Evolutionary conservation across 2,797 vertebrate species (phyloP), one percentile per base, ranked within the genome.

Genomic region (Hyperoplus lanceolatus): DNA sequence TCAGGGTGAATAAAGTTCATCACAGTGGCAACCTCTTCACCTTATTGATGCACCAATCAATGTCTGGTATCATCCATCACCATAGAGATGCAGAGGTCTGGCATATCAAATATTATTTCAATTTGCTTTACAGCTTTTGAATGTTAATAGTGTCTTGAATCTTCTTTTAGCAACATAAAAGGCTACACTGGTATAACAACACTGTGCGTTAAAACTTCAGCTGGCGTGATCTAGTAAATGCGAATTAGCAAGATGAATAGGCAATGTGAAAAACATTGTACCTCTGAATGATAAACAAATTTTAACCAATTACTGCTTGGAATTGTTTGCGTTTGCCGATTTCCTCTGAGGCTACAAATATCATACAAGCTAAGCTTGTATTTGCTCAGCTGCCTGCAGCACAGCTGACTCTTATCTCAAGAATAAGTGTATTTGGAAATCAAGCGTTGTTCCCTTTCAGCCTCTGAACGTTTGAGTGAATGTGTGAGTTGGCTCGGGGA

Each of bases 41-140:
- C 46, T 74, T 83, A 88, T 88, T 62, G 82, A 93, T 88, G 79
- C 60, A 68, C 54, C 51, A 60, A 89, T 92, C 91, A 73, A 90
- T 89, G 73, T 53, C 43, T 51, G 54, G 21, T 60, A 46, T 75
- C 72, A 90, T 91, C 85, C 67, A 89, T 92, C 89, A 90, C 58
- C 29, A 62, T 50, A 57, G 69, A 75, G 61, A 77, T 18, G 21
- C 55, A 68, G 61, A 46, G 42, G 60, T 50, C 43, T 18, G 43
- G 55, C 38, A 9, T 4, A 62, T 8, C 29, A 54, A 55, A 41
- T 70, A 41, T 54, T 1, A 55, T 70, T 63, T 54, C 36, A 70
- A 29, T 58, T 66, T 77, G 7, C n/a, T 46, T 50, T 18, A 56
- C 53, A 78, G 18, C 16, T 63, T 38, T 61, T 1, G 18, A 7